Percentiles rank a stretch among this genome's conserved stretches.
phyloP scores from a whole-genome alignment of 2,888 invertebrate species.

The Zele albiditarsus region DNA sequence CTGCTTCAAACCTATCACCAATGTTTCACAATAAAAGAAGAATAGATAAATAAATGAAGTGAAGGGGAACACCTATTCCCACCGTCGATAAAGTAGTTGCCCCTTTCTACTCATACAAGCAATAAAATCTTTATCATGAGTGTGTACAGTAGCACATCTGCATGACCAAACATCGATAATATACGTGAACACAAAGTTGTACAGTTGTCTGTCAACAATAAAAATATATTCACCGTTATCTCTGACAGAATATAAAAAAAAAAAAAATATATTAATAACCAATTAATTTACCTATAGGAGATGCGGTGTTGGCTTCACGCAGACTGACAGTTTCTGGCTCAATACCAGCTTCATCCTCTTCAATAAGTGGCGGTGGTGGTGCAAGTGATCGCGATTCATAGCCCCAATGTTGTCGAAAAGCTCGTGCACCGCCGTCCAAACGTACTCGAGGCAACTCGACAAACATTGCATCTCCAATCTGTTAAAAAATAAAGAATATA shows the following conservation, averaged over 20 bases:
- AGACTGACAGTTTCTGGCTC: constrained; percentile 80
- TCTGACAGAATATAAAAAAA: background rate
- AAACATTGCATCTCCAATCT: constrained; percentile 77
- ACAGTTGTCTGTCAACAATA: too few relatives aligned
- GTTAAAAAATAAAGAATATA: constrained; percentile 47
- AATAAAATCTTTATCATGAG: background rate
- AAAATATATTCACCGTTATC: too few relatives aligned
- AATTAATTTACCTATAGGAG: constrained; percentile 76
- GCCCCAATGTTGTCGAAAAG: constrained; percentile 79
- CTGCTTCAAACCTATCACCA: too few relatives aligned
- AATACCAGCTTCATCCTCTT: constrained; percentile 79
- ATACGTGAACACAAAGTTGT: background rate
- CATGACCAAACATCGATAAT: background rate
- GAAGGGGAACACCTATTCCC: background rate
- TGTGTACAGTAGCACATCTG: background rate
- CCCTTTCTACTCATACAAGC: background rate
- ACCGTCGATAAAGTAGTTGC: constrained; percentile 1
- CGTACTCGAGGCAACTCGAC: constrained; percentile 79
- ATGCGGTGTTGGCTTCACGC: constrained; percentile 77
- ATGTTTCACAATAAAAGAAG: too few relatives aligned
- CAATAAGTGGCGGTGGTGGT: constrained; percentile 80
- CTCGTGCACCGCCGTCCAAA: constrained; percentile 80
- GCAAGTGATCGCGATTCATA: constrained; percentile 78
- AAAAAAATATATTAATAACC: background rate
- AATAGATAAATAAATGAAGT: background rate